phyloP scores from a whole-genome alignment of 2,888 invertebrate species.

The Aspidiotus destructor region DNA sequence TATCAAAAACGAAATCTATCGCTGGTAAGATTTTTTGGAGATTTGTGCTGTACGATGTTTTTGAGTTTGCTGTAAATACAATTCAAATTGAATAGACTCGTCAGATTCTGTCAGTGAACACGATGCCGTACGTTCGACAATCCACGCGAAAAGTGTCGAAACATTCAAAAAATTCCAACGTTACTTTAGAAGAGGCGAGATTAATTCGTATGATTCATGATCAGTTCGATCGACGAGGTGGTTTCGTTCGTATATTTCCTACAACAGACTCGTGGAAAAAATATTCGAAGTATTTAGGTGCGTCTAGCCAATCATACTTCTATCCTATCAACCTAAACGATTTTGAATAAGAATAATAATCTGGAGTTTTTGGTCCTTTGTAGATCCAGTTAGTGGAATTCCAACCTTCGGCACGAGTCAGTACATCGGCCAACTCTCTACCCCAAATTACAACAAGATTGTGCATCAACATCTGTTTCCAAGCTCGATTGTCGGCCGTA shows the following conservation, averaged over 20 bases:
- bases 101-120: slow-evolving; percentile 18
- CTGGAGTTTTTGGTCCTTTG: slow-evolving; percentile 20
- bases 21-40: background rate
- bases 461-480: slow-evolving; percentile 65
- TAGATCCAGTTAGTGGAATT: slow-evolving; percentile 64
- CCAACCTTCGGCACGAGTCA: slow-evolving; percentile 52
- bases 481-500: slow-evolving; percentile 41
- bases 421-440: slow-evolving; percentile 43
- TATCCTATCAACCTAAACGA: background rate
- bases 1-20: slow-evolving; percentile 19
- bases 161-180: slow-evolving; percentile 41
- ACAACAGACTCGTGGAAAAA: slow-evolving; percentile 78
- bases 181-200: slow-evolving; percentile 67
- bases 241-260: slow-evolving; percentile 84
- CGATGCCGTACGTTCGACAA: slow-evolving; percentile 13
- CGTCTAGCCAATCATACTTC: slow-evolving; percentile 8
- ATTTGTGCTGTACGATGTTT: background rate
- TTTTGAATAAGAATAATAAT: background rate
- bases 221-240: slow-evolving; percentile 73
- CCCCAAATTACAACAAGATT: slow-evolving; percentile 66
- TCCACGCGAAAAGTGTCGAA: slow-evolving; percentile 21
- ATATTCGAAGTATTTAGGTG: slow-evolving; percentile 67
- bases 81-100: slow-evolving; percentile 14
- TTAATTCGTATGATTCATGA: slow-evolving; percentile 63
- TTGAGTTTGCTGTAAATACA: background rate